Evolutionary conservation across 2,888 invertebrate species (phyloP).

Genomic region (Agelastica alni): DNA sequence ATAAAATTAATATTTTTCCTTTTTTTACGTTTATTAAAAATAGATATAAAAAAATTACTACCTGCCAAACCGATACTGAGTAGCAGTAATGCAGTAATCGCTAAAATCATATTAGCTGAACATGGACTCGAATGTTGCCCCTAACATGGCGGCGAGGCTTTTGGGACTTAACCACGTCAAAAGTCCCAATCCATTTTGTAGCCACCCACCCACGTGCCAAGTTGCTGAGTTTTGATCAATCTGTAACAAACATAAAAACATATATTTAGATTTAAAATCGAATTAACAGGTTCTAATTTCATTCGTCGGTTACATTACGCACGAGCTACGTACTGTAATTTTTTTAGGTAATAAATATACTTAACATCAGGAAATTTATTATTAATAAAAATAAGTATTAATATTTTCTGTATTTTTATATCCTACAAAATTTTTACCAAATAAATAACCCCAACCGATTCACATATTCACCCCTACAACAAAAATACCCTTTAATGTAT

Average conservation of each 20-base stretch:
- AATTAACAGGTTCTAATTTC: background rate
- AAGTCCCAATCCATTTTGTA: conserved; percentile 32
- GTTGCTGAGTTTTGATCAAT: background rate
- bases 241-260: conserved; percentile 12
- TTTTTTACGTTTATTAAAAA: no score
- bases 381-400: no score
- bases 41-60: conserved; percentile 48
- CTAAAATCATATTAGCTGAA: conserved; percentile 62
- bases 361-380: no score
- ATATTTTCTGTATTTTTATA: no score
- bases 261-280: background rate
- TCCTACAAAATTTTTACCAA: no score
- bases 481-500: no score
- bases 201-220: conserved; percentile 17
- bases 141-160: conserved; percentile 58
- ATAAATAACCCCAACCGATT: no score
- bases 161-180: conserved; percentile 32
- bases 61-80: conserved; percentile 64
- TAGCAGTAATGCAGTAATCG: conserved; percentile 63
- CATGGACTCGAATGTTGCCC: conserved; percentile 53
- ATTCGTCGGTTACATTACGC: no score
- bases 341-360: no score
- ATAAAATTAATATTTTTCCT: no score
- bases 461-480: no score
- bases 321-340: no score